Evolutionary conservation across 1,140 invertebrate genomes (phyloP), one percentile per base, ranked within the genome.

Genomic region (Episyrphus balteatus): DNA sequence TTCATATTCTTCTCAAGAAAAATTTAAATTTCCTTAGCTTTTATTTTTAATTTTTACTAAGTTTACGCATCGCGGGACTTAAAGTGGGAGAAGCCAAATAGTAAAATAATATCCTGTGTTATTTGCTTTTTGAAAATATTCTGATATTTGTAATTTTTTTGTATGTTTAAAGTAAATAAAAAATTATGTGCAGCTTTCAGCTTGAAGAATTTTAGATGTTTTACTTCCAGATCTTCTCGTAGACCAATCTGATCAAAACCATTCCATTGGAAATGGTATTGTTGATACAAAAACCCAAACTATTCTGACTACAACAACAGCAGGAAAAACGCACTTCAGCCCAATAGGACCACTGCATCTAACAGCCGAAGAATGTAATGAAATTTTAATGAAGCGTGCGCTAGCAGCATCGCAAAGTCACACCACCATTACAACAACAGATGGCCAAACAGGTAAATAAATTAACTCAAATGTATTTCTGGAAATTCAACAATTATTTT

Each of bases 311-410:
- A 50, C 65, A 49, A 55, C 59, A 18, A 55, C 59, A 44, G 57
- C 60, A 41, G 59, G 58, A 38, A 68, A 68, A 52, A 64, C 66
- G 49, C 63, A 68, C 54, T 66, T 62, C 44, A 80, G 79, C 51
- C 80, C 80, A 5, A 70, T 83, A 33, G 82, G 81, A 42, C 80
- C 81, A 11, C 68, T 83, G 46, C 82, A 83, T 55, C 70, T 83
- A 14, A 84, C 82, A 1, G 79, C 80, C 12, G 81, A 84, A 65
- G 82, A 84, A 73, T 84, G 81, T 70, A 83, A 83, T 68, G 81
- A 84, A 63, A 83, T 84, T 41, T 66, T 84, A 52, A 82, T 83
- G 76, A 83, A 83, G 61, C 66, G 81, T 52, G 65, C 64, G 41
- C 56, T 63, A 50, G 64, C 59, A 54, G 64, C 64, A 53, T 60